Evolutionary conservation across 2,113 vertebrate species (phyloP), one percentile per base, ranked within the genome.

Genomic region (Aleadryas rufinucha): DNA sequence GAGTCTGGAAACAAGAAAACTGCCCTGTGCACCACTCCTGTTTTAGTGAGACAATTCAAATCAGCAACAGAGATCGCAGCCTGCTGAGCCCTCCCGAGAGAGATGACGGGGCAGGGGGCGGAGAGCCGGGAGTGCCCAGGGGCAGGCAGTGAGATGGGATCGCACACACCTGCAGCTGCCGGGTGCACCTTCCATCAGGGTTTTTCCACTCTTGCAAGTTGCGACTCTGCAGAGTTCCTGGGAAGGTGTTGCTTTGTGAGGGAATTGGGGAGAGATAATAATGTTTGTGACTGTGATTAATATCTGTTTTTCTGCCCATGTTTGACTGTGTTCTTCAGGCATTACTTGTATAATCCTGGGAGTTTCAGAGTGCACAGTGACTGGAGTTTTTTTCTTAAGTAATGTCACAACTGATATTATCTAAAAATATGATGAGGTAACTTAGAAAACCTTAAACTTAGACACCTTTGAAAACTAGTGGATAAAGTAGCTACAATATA

Each of bases 261-360:
- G 44, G 63, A 24, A 12, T 0, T 19, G 22, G 18, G 35, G 28
- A 47, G 21, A 26, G 5, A 21, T 9, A 26, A 17, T 28, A 20
- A 70, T 13, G 24, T 76, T 79, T n/a, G 41, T 64, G 19, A 27
- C 18, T 86, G 69, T 16, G 42, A 37, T 52, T 10, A 4, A 4
- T 53, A 23, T 24, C 24, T 44, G 2, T 0, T 49, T 84, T 57
- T 87, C 35, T 17, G 13, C 1, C 7, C 12, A 0, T 1, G 1
- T 54, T 76, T 75, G 24, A 16, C 33, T 64, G 6, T 53, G 12
- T 17, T 70, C 47, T 61, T 49, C n/a, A 44, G 37, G 6, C 5
- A 24, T 24, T 69, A 10, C 7, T n/a, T 69, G 39, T 59, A 7
- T 70, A 81, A 56, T 84, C 71, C 19, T 70, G 12, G 20, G 21